phyloP scores from a whole-genome alignment of 2,113 vertebrate species.

The Scopus umbretta region DNA sequence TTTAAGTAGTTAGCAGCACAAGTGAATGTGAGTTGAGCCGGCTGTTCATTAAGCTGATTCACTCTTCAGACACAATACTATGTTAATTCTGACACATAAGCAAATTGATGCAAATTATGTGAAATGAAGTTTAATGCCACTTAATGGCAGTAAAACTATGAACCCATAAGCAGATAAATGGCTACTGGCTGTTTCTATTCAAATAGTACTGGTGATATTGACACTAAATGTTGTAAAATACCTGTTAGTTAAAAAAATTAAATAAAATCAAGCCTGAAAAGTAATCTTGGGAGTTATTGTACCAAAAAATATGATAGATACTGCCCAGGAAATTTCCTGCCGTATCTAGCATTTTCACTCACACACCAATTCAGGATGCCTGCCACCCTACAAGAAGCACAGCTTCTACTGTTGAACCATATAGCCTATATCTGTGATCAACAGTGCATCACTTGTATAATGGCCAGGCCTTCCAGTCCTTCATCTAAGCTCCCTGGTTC shows the following conservation, averaged over 20 bases:
- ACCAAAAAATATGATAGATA: neutral
- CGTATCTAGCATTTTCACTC: neutral
- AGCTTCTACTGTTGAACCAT: neutral
- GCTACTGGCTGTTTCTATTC: neutral
- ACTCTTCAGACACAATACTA: conserved; percentile 18
- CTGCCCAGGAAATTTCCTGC: neutral
- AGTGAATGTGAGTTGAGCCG: neutral
- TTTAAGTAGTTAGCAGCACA: conserved; percentile 24
- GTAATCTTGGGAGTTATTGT: neutral
- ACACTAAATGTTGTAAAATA: neutral
- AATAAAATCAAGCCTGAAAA: neutral
- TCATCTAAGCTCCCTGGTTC: neutral
- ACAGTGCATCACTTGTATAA: fast-evolving
- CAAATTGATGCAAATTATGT: conserved; percentile 6
- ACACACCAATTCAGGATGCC: neutral
- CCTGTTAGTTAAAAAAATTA: neutral
- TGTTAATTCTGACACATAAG: conserved; percentile 37
- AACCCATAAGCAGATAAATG: neutral
- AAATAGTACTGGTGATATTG: neutral
- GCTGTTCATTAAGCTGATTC: conserved; percentile 47
- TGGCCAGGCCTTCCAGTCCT: neutral
- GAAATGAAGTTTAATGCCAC: neutral
- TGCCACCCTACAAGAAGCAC: neutral
- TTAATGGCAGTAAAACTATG: neutral
- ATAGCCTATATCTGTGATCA: neutral